phyloP scores from a whole-genome alignment of 1,140 invertebrate species.

The Nebria ingens region DNA sequence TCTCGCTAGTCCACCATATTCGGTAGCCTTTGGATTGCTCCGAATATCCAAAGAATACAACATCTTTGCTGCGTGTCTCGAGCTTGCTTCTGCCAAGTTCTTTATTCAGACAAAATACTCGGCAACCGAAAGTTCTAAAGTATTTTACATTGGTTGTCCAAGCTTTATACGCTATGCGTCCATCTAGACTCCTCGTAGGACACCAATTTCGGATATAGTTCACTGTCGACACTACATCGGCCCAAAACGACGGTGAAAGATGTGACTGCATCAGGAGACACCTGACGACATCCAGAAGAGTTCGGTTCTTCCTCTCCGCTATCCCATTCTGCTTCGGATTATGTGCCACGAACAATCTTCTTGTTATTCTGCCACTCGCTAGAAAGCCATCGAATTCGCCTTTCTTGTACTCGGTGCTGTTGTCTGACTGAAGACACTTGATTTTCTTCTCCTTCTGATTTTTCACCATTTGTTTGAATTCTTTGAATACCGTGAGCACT shows the following conservation, averaged over 20 bases:
- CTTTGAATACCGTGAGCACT: slow-evolving; percentile 24
- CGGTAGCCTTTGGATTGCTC: too few relatives aligned
- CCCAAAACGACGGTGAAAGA: not conserved
- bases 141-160: too few relatives aligned
- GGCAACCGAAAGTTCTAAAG: too few relatives aligned
- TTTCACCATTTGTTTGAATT: slow-evolving; percentile 22
- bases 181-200: not conserved
- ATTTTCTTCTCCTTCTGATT: slow-evolving; percentile 21
- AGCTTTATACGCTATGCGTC: too few relatives aligned
- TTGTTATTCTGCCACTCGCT: slow-evolving; percentile 23
- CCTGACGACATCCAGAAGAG: slow-evolving; percentile 18
- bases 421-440: slow-evolving; percentile 29
- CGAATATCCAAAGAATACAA: too few relatives aligned
- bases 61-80: too few relatives aligned
- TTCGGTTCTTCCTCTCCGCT: slow-evolving; percentile 24
- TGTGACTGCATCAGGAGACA: not conserved
- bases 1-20: too few relatives aligned
- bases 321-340: slow-evolving; percentile 32
- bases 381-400: slow-evolving; percentile 24
- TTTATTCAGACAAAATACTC: too few relatives aligned
- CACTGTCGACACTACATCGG: not conserved
- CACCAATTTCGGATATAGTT: not conserved
- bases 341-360: slow-evolving; percentile 25
- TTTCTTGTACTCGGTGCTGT: slow-evolving; percentile 31
- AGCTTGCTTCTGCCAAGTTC: too few relatives aligned